phyloP scores from a whole-genome alignment of 1,140 invertebrate species.

The Solen grandis region DNA sequence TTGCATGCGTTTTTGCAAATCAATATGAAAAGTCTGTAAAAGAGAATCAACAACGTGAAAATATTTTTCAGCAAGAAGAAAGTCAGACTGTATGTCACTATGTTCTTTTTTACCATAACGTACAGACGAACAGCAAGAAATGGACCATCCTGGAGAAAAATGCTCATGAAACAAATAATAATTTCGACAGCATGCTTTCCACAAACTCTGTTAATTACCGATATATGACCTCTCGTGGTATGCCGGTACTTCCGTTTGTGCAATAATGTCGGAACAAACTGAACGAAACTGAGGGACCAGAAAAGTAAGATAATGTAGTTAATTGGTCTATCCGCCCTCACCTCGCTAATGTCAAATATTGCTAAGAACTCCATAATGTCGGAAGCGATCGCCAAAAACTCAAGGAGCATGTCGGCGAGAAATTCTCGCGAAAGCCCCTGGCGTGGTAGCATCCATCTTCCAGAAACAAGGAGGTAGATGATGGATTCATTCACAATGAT shows the following conservation, averaged over 20 bases:
- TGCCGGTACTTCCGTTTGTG: neutral
- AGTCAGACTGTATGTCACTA: conserved; percentile 93
- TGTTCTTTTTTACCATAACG: conserved; percentile 90
- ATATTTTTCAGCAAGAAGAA: conserved; percentile 94
- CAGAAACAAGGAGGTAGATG: conserved; percentile 92
- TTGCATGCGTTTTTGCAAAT: neutral
- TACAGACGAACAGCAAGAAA: conserved; percentile 90
- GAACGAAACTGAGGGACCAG: conserved; percentile 90
- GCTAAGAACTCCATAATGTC: conserved; percentile 97
- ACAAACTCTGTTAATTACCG: neutral
- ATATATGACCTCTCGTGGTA: neutral
- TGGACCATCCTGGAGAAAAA: conserved; percentile 85
- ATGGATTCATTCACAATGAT: conserved; percentile 89
- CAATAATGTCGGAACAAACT: conserved; percentile 75
- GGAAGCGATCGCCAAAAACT: conserved; percentile 87
- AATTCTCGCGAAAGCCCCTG: conserved; percentile 91
- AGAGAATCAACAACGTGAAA: conserved; percentile 87
- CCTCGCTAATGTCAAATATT: conserved; percentile 85
- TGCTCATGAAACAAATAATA: neutral
- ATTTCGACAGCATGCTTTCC: neutral
- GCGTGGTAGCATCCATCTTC: conserved; percentile 92
- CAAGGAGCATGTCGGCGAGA: conserved; percentile 91
- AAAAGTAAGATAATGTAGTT: conserved; percentile 55
- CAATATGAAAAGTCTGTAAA: conserved; percentile 56
- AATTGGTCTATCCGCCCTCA: conserved; percentile 45